phyloP scores from a whole-genome alignment of 2,888 invertebrate species.

The Branchipolynoe longqiensis region DNA sequence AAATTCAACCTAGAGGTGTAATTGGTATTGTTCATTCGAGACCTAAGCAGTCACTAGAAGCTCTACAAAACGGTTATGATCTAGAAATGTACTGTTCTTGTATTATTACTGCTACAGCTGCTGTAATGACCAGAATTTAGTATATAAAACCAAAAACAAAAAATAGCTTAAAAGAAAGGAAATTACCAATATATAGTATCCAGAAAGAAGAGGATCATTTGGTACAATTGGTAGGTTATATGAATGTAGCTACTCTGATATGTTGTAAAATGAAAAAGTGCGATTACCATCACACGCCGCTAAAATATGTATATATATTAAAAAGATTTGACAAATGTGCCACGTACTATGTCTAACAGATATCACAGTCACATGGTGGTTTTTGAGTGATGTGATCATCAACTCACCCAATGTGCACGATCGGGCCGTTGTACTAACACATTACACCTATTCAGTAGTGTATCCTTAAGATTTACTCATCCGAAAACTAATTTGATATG shows the following conservation, averaged over 20 bases:
- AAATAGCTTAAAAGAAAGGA: not conserved
- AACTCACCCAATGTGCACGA: not conserved
- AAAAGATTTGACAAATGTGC: slow-evolving; percentile 15
- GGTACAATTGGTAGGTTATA: not conserved
- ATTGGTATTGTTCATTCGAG: not conserved
- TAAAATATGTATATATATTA: slow-evolving; percentile 30
- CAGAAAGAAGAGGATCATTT: slow-evolving; percentile 7
- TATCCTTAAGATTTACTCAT: too few relatives aligned
- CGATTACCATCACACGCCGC: not conserved
- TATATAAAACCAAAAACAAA: not conserved
- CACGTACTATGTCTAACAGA: not conserved
- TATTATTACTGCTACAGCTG: not conserved
- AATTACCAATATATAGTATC: not conserved
- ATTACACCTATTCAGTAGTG: too few relatives aligned
- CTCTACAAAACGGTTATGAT: slow-evolving; percentile 1
- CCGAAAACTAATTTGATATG: too few relatives aligned
- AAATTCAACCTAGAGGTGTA: not conserved
- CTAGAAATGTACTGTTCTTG: not conserved
- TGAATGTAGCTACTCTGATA: slow-evolving; percentile 12
- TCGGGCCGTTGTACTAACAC: too few relatives aligned
- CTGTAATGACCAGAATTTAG: not conserved
- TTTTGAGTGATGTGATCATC: not conserved
- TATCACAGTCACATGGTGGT: slow-evolving; percentile 35
- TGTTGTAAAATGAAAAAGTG: slow-evolving; percentile 19
- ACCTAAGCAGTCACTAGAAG: not conserved